phyloP scores from a whole-genome alignment of 2,113 vertebrate species.

The Coptodon bakossiorum region DNA sequence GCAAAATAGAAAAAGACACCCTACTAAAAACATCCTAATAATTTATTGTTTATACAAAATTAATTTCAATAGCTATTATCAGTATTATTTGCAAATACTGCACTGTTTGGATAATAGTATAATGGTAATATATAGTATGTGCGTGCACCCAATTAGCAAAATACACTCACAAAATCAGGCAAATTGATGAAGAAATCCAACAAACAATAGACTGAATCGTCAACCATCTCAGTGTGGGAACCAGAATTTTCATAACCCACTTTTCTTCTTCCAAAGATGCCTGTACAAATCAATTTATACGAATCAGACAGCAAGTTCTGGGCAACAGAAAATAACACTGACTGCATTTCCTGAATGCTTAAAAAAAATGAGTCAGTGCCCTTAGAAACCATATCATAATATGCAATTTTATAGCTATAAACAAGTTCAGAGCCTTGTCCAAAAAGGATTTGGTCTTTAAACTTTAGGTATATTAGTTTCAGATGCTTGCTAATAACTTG shows the following conservation, averaged over 20 bases:
- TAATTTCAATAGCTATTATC: not conserved
- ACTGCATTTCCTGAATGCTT: not conserved
- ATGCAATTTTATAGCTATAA: not conserved
- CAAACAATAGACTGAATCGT: fast-evolving
- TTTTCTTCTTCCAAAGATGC: not conserved
- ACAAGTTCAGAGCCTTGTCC: not conserved
- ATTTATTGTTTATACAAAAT: not conserved
- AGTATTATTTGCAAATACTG: not conserved
- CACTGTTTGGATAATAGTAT: fast-evolving
- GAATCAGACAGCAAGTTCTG: not conserved
- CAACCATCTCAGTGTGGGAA: not conserved
- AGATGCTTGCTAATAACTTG: not conserved
- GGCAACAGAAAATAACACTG: not conserved
- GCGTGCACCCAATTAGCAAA: not conserved
- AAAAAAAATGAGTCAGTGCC: not conserved
- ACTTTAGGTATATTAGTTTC: not conserved
- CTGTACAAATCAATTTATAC: not conserved
- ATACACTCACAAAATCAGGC: not conserved
- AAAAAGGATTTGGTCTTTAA: not conserved
- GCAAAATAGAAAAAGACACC: not conserved
- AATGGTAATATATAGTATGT: not conserved
- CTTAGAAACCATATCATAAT: not conserved
- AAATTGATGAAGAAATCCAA: not conserved
- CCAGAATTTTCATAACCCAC: not conserved
- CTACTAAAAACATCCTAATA: not conserved